These are phyloP conservation scores for Puntigrus tetrazona DNA, from an alignment of 2,113 vertebrate species.

Conservation along the genomic window DNA sequence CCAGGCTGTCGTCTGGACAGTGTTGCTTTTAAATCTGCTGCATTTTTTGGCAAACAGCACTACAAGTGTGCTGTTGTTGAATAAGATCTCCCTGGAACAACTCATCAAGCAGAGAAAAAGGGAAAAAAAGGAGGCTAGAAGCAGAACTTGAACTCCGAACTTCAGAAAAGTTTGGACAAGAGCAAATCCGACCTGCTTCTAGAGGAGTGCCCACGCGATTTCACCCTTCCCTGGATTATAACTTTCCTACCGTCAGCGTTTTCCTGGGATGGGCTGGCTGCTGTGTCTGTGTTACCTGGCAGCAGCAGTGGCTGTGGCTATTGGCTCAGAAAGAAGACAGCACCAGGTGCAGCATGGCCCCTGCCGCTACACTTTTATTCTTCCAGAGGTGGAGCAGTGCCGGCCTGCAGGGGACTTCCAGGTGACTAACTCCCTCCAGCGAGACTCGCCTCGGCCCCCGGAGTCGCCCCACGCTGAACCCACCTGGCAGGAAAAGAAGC, in stretches of 20 bases:
- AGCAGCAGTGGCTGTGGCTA: constrained; percentile 53
- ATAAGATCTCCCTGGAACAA: constrained; percentile 45
- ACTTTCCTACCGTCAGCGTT: neutral
- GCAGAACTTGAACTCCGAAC: constrained; percentile 50
- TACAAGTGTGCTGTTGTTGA: constrained; percentile 34
- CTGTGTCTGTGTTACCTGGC: constrained; percentile 68
- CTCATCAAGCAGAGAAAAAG: constrained; percentile 52
- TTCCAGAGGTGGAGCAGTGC: constrained; percentile 79
- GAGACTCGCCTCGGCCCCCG: constrained; percentile 69
- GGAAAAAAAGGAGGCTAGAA: constrained; percentile 47
- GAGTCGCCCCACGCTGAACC: constrained; percentile 57
- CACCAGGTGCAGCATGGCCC: constrained; percentile 79
- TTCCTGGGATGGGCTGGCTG: constrained; percentile 67
- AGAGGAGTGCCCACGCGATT: constrained; percentile 45
- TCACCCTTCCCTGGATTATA: constrained; percentile 6
- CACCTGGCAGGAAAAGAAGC: constrained; percentile 74
- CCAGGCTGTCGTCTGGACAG: constrained; percentile 49
- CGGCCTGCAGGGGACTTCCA: constrained; percentile 64
- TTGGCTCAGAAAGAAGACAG: constrained; percentile 67
- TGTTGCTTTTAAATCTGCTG: constrained; percentile 43
- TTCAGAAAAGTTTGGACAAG: constrained; percentile 35
- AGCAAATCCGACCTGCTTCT: constrained; percentile 36
- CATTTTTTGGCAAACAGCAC: constrained; percentile 48
- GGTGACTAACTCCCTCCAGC: constrained; percentile 79
- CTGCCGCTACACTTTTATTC: constrained; percentile 83